Percentiles rank a stretch among this genome's conserved stretches.
Evolutionary conservation across 2,113 vertebrate species (phyloP).

Genomic region (Sarotherodon lohbergeri): DNA sequence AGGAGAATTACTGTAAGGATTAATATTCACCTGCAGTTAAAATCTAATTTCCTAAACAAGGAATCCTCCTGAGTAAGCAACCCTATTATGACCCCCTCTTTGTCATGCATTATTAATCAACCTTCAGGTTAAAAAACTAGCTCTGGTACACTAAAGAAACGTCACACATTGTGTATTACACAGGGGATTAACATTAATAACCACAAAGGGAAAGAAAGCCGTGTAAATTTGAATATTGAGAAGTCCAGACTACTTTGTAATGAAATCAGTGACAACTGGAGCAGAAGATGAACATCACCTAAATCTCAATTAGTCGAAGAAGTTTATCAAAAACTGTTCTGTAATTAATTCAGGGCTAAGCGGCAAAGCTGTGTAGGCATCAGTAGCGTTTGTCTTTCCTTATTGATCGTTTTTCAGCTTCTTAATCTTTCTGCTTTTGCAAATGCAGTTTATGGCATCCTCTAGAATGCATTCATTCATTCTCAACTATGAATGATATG

Average conservation of each 20-base stretch:
- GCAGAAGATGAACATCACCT: not conserved
- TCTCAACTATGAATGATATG: not conserved
- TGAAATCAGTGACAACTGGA: not conserved
- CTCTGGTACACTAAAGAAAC: not conserved
- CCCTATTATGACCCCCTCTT: slow-evolving; percentile 38
- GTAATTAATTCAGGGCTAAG: not conserved
- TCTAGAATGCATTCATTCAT: not conserved
- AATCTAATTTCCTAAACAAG: slow-evolving; percentile 35
- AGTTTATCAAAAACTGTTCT: not conserved
- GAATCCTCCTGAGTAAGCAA: slow-evolving; percentile 3
- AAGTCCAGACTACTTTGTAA: not conserved
- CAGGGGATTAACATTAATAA: not conserved
- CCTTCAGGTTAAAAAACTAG: slow-evolving; percentile 19
- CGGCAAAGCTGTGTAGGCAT: not conserved
- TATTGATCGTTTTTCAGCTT: not conserved
- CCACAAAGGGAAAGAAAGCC: not conserved
- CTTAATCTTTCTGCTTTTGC: not conserved
- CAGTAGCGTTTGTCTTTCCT: not conserved
- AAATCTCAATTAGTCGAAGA: not conserved
- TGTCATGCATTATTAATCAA: slow-evolving; percentile 57
- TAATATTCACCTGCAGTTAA: slow-evolving; percentile 2
- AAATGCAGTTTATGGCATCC: not conserved
- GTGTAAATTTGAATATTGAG: not conserved
- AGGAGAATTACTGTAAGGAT: not conserved
- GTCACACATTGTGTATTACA: not conserved